Evolutionary conservation across 2,113 vertebrate genomes (phyloP).

Genomic region (Bubo blakistoni): DNA sequence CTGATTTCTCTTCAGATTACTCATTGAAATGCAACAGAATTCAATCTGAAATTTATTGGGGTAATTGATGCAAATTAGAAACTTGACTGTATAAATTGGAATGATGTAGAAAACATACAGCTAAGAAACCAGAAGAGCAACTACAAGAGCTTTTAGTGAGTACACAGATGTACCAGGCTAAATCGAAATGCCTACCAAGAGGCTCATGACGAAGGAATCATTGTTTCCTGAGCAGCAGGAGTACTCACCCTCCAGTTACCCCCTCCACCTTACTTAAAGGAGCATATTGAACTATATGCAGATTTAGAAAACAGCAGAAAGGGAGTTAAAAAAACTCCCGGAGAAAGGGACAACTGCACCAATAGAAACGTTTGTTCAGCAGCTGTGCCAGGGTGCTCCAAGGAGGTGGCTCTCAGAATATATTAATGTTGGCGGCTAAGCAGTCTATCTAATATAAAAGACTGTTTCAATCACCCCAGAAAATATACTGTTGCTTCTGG

Average conservation of each 20-base stretch:
- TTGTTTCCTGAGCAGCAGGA: background rate
- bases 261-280: background rate
- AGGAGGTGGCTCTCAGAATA: background rate
- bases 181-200: background rate
- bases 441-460: background rate
- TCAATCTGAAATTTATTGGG: background rate
- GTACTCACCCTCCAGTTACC: background rate
- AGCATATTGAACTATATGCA: background rate
- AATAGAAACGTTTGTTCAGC: background rate
- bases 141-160: background rate
- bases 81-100: background rate
- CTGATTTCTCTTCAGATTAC: background rate
- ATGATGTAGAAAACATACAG: background rate
- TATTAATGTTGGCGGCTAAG: background rate
- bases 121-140: background rate
- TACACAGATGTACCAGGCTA: background rate
- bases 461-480: background rate
- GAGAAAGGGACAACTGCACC: background rate
- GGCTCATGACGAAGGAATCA: background rate
- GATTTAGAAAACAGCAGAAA: background rate
- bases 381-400: background rate
- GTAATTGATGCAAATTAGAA: conserved; percentile 14
- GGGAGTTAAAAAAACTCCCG: background rate
- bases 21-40: background rate
- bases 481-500: background rate